Evolutionary conservation across 2,113 vertebrate species (phyloP).

Genomic region (Actinemys pallida): DNA sequence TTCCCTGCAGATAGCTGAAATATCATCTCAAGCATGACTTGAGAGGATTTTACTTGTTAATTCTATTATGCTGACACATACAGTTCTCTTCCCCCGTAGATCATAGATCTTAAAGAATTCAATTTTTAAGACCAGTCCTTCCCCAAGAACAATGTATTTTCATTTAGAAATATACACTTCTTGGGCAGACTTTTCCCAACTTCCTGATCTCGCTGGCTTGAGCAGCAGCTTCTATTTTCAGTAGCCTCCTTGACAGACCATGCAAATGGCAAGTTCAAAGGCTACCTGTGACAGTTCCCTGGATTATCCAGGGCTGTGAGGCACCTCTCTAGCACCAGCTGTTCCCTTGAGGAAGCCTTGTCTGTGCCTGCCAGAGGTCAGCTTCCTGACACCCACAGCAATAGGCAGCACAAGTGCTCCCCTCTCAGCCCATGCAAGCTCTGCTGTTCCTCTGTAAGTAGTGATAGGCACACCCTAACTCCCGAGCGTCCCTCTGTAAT

Average conservation of each 20-base stretch:
- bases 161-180: not conserved
- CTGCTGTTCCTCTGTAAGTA: not conserved
- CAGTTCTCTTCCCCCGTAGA: not conserved
- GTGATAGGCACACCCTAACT: not conserved
- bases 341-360: too few relatives aligned
- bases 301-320: not conserved
- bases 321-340: not conserved
- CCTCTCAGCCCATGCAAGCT: not conserved
- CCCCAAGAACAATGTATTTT: not conserved
- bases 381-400: not conserved
- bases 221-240: conserved; percentile 8
- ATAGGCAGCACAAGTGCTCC: not conserved
- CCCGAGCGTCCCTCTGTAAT: not conserved
- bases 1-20: not conserved
- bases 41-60: not conserved
- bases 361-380: not conserved
- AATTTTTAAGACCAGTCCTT: not conserved
- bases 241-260: not conserved
- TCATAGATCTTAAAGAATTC: not conserved
- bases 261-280: conserved; percentile 23
- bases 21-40: not conserved
- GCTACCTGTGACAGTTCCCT: not conserved
- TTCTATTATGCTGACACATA: not conserved
- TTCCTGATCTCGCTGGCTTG: not conserved
- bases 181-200: not conserved